A percentile compares a stretch with the other conserved stretches of the same genome.
phyloP scores from a whole-genome alignment of 2,888 invertebrate genomes.

The Calameuta filiformis region DNA sequence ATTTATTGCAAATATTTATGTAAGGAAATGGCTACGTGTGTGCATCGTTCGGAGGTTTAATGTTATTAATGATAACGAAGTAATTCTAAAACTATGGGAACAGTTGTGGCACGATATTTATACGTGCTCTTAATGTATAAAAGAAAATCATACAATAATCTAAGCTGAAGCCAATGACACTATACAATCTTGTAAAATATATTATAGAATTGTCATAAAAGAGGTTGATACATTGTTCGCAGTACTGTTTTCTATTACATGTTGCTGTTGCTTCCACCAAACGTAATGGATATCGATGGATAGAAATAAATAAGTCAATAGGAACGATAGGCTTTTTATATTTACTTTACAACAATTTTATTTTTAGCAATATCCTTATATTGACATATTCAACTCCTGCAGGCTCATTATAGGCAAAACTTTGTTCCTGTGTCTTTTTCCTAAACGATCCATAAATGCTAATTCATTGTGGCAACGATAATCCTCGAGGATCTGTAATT shows the following conservation, averaged over 20 bases:
- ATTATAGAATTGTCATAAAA: background rate
- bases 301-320: background rate
- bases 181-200: background rate
- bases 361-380: background rate
- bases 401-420: constrained; percentile 49
- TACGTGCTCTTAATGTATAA: background rate
- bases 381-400: constrained; percentile 3
- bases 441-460: constrained; percentile 57
- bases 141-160: background rate
- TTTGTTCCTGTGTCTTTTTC: constrained; percentile 57
- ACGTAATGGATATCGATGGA: background rate
- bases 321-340: background rate
- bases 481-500: constrained; percentile 48
- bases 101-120: background rate
- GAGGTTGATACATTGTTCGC: background rate
- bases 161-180: background rate
- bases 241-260: background rate
- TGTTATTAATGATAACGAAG: constrained; percentile 6
- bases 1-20: constrained; percentile 33
- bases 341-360: background rate
- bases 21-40: constrained; percentile 24
- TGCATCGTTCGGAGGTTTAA: constrained; percentile 39
- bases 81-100: constrained; percentile 9
- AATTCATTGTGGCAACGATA: constrained; percentile 55
- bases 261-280: background rate